Percentiles rank a stretch among this genome's conserved stretches.
These are phyloP conservation scores for Phylloscopus collybita DNA, from an alignment of 2,797 vertebrate species.

Conservation along the genomic window DNA sequence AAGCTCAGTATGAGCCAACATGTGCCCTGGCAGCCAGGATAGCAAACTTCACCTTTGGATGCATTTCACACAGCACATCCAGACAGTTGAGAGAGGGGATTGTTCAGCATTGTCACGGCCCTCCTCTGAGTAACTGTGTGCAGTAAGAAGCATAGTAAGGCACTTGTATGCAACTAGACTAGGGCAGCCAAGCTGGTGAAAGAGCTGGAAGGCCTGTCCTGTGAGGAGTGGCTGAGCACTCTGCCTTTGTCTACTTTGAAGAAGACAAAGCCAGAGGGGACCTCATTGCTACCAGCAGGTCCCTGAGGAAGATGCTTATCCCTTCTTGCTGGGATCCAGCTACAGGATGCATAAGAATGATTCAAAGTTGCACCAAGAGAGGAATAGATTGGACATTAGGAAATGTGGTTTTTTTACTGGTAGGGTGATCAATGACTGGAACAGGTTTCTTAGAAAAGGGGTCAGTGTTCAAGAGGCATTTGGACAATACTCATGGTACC, in stretches of 20 bases:
- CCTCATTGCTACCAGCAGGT: background rate
- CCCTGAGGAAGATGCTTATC: background rate
- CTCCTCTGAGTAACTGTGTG: background rate
- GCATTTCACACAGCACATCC: background rate
- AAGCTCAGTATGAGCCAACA: background rate
- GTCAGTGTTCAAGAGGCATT: background rate
- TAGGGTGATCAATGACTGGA: background rate
- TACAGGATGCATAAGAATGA: background rate
- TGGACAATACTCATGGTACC: background rate
- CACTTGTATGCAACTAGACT: background rate
- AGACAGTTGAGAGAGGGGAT: background rate
- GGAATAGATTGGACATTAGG: background rate
- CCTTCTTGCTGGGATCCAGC: background rate
- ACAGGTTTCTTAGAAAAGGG: background rate
- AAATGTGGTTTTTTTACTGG: background rate
- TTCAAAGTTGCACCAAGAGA: background rate
- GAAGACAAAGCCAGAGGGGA: background rate
- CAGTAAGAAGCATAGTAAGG: background rate
- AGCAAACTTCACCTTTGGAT: too few species aligned
- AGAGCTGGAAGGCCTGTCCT: background rate
- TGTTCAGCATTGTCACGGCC: background rate
- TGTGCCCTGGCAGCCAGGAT: background rate
- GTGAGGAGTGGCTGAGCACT: rapidly evolving
- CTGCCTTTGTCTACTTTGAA: background rate
- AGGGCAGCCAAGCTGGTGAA: background rate